Evolutionary conservation across 2,888 invertebrate species (phyloP).

Genomic region (Parelbella ahira): DNA sequence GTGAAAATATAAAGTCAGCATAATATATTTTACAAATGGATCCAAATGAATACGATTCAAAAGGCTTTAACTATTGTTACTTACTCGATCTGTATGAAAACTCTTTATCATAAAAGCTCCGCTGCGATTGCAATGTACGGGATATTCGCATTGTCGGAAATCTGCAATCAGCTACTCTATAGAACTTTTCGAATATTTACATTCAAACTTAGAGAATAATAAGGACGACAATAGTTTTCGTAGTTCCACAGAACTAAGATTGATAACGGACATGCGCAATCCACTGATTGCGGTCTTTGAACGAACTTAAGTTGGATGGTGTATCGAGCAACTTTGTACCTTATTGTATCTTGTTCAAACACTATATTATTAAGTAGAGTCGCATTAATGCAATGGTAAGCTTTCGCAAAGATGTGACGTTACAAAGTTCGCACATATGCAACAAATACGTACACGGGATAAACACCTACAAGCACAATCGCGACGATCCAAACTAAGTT

Average conservation of each 20-base stretch:
- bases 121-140: conserved; percentile 19
- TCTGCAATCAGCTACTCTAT: conserved; percentile 25
- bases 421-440: conserved; percentile 32
- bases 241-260: conserved; percentile 58
- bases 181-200: conserved; percentile 34
- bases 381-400: conserved; percentile 44
- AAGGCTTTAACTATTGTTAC: conserved; percentile 14
- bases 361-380: conserved; percentile 39
- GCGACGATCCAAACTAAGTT: conserved; percentile 48
- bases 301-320: conserved; percentile 42
- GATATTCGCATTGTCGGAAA: conserved; percentile 16
- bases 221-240: conserved; percentile 70
- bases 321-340: conserved; percentile 42
- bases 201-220: conserved; percentile 56
- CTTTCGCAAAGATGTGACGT: conserved; percentile 49
- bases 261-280: conserved; percentile 72
- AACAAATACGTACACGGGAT: conserved; percentile 40
- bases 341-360: conserved; percentile 42
- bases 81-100: conserved; percentile 19
- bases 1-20: neutral
- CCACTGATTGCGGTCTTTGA: conserved; percentile 44
- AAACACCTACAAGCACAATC: conserved; percentile 39
- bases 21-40: neutral
- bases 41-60: conserved; percentile 10
- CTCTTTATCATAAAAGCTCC: conserved; percentile 20